Evolutionary conservation across 2,888 invertebrate species (phyloP).

Genomic region (Aphidoletes aphidimyza): DNA sequence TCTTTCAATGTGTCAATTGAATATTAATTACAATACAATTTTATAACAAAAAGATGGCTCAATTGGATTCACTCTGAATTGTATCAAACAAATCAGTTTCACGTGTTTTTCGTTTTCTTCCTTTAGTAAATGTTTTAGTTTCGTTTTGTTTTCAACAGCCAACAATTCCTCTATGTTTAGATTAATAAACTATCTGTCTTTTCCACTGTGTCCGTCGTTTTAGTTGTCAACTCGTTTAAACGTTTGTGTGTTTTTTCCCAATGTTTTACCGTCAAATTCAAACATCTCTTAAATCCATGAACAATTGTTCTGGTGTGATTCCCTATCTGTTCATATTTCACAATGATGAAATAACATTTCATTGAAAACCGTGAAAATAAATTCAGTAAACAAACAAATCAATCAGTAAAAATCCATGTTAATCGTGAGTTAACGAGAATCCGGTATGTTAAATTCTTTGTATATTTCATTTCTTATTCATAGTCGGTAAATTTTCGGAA

Average conservation of each 20-base stretch:
- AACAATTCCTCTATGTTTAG: too few relatives aligned
- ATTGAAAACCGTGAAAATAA: constrained; percentile 14
- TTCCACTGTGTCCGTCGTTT: not conserved
- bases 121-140: constrained; percentile 26
- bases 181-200: not conserved
- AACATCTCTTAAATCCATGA: too few relatives aligned
- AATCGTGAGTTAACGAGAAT: constrained; percentile 31
- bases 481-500: not conserved
- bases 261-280: too few relatives aligned
- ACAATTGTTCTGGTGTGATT: not conserved
- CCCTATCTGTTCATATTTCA: not conserved
- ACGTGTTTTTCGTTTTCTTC: not conserved
- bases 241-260: not conserved
- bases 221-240: not conserved
- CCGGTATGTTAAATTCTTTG: constrained; percentile 53
- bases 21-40: not conserved
- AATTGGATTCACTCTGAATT: not conserved
- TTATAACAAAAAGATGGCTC: not conserved
- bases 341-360: not conserved
- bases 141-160: not conserved
- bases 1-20: not conserved
- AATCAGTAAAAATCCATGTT: not conserved
- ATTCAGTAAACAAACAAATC: not conserved
- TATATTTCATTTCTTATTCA: constrained; percentile 47
- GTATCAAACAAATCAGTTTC: not conserved